Percentiles rank a stretch among this genome's conserved stretches.
These are phyloP conservation scores for Luscinia megarhynchos DNA, from an alignment of 2,797 vertebrate genomes.

Conservation along the genomic window DNA sequence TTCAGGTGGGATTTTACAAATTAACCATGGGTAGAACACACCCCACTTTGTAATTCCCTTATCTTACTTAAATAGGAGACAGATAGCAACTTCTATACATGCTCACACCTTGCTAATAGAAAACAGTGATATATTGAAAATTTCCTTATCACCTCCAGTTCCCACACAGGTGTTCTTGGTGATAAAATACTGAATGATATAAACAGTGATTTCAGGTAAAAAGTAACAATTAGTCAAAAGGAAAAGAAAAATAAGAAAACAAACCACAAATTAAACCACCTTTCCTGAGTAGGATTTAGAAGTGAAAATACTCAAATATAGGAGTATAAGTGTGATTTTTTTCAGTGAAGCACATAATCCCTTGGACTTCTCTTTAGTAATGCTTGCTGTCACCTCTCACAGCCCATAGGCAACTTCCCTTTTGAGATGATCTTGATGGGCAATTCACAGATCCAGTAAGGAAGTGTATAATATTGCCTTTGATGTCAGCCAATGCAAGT, in stretches of 20 bases:
- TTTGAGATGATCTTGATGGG: neutral
- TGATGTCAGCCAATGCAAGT: neutral
- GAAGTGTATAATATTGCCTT: neutral
- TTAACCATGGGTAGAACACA: constrained; percentile 76
- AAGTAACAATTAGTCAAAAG: neutral
- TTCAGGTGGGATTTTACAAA: constrained; percentile 77
- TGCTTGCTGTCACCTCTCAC: neutral
- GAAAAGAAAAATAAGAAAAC: neutral
- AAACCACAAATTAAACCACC: neutral
- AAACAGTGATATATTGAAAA: constrained; percentile 63
- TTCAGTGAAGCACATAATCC: neutral
- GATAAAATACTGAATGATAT: constrained; percentile 76
- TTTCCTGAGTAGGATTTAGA: neutral
- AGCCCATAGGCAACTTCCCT: neutral
- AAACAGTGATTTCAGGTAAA: constrained; percentile 79
- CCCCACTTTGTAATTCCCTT: constrained; percentile 80
- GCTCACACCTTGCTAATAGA: constrained; percentile 79
- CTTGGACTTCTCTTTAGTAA: neutral
- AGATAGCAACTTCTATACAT: constrained; percentile 70
- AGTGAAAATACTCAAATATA: neutral
- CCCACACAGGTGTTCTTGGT: constrained; percentile 71
- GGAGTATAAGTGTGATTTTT: neutral
- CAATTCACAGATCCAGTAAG: neutral
- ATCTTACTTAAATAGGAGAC: constrained; percentile 84
- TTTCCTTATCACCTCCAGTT: constrained; percentile 60